Conservation (phyloP, 2,797 vertebrate species). For the Sus cebifrons region DNA sequence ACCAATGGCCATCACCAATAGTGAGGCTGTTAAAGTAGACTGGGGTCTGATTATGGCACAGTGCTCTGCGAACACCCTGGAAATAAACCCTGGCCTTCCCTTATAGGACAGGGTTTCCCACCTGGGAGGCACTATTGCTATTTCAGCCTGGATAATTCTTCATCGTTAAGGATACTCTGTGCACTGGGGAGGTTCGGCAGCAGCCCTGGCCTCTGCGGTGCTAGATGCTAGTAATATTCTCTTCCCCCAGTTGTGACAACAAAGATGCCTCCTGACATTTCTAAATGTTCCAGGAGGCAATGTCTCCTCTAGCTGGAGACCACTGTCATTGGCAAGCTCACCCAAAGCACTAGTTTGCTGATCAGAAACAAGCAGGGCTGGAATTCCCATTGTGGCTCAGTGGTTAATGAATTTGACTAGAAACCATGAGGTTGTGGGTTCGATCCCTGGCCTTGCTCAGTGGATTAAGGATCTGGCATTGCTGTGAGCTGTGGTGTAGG, state of each 20-base stretch:
- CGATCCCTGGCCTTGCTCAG: no score
- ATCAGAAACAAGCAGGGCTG: not conserved
- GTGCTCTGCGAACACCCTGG: not conserved
- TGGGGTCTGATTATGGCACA: not conserved
- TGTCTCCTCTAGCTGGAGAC: not conserved
- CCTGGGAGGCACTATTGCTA: not conserved
- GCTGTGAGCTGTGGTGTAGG: no score
- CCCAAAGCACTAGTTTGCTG: not conserved
- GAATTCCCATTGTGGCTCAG: no score
- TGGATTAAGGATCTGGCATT: no score
- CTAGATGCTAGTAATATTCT: not conserved
- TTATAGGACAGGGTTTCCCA: not conserved
- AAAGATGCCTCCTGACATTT: not conserved
- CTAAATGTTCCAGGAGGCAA: not conserved
- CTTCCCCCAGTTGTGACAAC: not conserved
- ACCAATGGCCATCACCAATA: fast-evolving
- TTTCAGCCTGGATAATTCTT: not conserved
- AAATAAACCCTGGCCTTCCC: not conserved
- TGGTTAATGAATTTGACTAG: no score
- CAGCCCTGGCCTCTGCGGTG: not conserved
- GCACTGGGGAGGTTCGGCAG: not conserved
- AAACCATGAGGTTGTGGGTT: no score
- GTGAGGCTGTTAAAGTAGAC: not conserved
- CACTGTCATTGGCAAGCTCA: not conserved
- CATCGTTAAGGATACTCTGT: not conserved